These are phyloP conservation scores for Pachyramphus minor DNA, from an alignment of 2,113 vertebrate genomes.

Conservation along the genomic window DNA sequence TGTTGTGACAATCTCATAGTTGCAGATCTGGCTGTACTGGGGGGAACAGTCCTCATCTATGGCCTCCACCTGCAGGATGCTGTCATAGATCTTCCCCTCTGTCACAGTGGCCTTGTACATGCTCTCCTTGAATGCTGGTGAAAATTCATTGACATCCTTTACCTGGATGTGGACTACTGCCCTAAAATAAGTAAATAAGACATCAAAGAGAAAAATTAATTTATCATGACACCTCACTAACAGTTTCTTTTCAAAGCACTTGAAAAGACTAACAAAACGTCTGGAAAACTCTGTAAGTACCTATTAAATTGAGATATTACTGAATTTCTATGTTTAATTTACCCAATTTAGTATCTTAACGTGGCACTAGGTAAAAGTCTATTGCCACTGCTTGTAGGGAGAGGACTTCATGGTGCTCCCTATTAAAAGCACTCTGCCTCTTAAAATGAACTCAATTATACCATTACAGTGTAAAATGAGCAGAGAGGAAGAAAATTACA, in stretches of 20 bases:
- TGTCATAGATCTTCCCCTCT: conserved; percentile 94
- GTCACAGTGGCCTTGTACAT: conserved; percentile 85
- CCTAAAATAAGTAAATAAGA: conserved; percentile 65
- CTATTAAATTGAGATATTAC: background rate
- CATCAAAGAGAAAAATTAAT: background rate
- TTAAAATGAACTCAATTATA: background rate
- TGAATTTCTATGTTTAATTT: background rate
- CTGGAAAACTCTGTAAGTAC: background rate
- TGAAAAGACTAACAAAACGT: background rate
- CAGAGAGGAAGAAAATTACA: background rate
- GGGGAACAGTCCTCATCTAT: conserved; percentile 94
- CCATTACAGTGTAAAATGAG: background rate
- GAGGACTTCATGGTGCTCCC: background rate
- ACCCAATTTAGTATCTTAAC: background rate
- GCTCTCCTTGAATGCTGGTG: conserved; percentile 88
- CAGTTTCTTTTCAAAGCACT: background rate
- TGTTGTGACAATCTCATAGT: conserved; percentile 89
- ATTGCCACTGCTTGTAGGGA: background rate
- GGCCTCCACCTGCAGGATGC: conserved; percentile 94
- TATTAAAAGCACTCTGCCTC: background rate
- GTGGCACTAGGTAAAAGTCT: background rate
- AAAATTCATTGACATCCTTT: conserved; percentile 94
- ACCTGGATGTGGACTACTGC: conserved; percentile 97
- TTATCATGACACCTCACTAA: background rate
- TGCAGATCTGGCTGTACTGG: conserved; percentile 97